Base-by-base conservation (phyloP, 2,888 invertebrate genomes). In the Pherbina coryleti region DNA sequence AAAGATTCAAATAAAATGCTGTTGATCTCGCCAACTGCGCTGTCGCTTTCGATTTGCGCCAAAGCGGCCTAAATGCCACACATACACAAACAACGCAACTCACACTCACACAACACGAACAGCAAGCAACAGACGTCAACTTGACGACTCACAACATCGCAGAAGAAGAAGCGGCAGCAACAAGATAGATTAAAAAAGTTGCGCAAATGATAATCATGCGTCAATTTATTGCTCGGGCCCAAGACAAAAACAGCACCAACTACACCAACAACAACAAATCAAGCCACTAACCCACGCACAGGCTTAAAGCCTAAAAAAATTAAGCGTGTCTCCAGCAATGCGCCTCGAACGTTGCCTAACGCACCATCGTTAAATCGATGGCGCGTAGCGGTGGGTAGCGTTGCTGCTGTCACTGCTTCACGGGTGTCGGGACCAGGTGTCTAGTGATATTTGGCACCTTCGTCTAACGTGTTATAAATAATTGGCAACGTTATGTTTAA, bases 391-490 rank as follows among this genome's bases (percentile, higher is more conserved):
- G 55, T 22, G n/a, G 64, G 31, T 66, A 34, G 64, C 34, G 37
- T n/a, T 55, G 55, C 55, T 19, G 55, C 44, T 44, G 44, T 28
- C 60, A 60, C 28, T 28, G 64, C 31, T 66, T 25, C 17, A 17
- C 51, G 51, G n/a, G 51, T 51, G 51, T 51, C 28, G 69, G 64
- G 69, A 28, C 60, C 49, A 51, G n/a, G 69, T 69, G 69, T 69
- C 51, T 49, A 22, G 51, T 14, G 51, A 69, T 22, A 22, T 69
- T 69, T 60, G 72, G 60, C 66, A 75, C 75, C 75, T 75, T 64
- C 19, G 34, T 51, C 25, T 75, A 62, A 55, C 57, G 75, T 34
- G 67, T 67, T 17, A 75, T 53, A 75, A 75, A 75, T 75, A 75
- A 75, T 66, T 75, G 67, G 66, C 67, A 57, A 67, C 55, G 66